These are phyloP conservation scores for Sinocyclocheilus maitianheensis DNA, from an alignment of 2,113 vertebrate species.

Conservation along the genomic window DNA sequence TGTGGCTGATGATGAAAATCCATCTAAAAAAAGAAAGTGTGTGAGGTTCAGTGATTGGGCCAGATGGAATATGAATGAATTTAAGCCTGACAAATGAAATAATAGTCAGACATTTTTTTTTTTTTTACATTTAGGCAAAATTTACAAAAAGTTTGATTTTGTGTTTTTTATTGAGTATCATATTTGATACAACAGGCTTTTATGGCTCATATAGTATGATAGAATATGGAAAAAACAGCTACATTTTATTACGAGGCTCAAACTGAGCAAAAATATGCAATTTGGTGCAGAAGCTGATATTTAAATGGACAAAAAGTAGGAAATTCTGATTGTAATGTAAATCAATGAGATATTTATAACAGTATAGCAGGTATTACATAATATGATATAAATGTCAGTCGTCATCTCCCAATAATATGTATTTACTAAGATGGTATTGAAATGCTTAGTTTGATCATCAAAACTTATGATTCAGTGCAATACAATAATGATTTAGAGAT, in stretches of 20 bases:
- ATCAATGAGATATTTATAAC: background rate
- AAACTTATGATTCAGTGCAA: too few species aligned
- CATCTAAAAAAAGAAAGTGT: background rate
- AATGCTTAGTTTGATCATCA: background rate
- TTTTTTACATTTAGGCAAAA: too few species aligned
- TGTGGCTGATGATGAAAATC: conserved; percentile 41
- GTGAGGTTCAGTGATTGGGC: background rate
- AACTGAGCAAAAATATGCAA: background rate
- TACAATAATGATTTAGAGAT: background rate
- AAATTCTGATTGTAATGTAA: background rate
- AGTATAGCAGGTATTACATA: background rate
- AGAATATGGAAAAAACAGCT: background rate
- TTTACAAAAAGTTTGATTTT: background rate
- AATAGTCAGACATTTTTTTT: background rate
- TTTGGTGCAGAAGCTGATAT: background rate
- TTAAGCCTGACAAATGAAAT: background rate
- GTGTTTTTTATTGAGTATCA: background rate
- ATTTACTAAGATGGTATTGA: background rate
- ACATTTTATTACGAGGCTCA: background rate
- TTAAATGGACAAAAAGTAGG: background rate
- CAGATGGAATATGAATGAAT: background rate
- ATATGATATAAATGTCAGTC: background rate
- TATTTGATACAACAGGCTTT: background rate
- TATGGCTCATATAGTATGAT: background rate
- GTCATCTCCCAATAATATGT: background rate